Base-by-base conservation (phyloP, 2,888 invertebrate species). In the Erannis defoliaria region DNA sequence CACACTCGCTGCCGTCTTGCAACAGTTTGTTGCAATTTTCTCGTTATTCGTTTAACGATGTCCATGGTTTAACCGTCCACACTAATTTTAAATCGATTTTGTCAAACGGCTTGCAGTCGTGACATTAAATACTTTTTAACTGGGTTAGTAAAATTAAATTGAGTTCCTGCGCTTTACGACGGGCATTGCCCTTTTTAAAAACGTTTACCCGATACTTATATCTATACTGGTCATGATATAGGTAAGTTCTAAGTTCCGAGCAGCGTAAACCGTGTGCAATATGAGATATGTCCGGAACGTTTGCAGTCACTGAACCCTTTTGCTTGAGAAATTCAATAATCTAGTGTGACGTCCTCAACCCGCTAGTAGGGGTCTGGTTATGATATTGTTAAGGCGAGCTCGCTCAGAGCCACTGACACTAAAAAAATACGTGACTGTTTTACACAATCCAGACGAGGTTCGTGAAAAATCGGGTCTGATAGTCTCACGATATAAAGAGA, bases 351-450 rank as follows among this genome's bases (percentile, higher is more conserved):
- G 67, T 67, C 66, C 71, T 68, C 67, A 70, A 40, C 72, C 69
- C 71, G 69, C 68, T 58, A 68, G 65, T 72, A 68, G 71, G 70
- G 74, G 73, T 71, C 74, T 77, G 77, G 80, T 85, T 86, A 86
- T 84, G 84, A 86, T 83, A 86, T 86, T 85, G 84, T 84, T 80
- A 83, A 77, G 74, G 71, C 74, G 66, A 65, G 73, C 73, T 77
- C 78, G 74, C 71, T 69, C 73, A 69, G 77, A 78, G 78, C 80
- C 82, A 84, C 83, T 73, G 82, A 80, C 81, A 84, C 83, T 85
- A 83, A 84, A 62, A n/a, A 81, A 78, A 77, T 82, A 87, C 86
- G 87, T 87, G 87, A 86, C 87, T 80, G 81, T 81, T 84, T 85
- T 87, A 78, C 81, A 74, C 74, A 78, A 85, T 81, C 68, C 73